phyloP scores from a whole-genome alignment of 2,113 vertebrate genomes.

The Elgaria multicarinata region DNA sequence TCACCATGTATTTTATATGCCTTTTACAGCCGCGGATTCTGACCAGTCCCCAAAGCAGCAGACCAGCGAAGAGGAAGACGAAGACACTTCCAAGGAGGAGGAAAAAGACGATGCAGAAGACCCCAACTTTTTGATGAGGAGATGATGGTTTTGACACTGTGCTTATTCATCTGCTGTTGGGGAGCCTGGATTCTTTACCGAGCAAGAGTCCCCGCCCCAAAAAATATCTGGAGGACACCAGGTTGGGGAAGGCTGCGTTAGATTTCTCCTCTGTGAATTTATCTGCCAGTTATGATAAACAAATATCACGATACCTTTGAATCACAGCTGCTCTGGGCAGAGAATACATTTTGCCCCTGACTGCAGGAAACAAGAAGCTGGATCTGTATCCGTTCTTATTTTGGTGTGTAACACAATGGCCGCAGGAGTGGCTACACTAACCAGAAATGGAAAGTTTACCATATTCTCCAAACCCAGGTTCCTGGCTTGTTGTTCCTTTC shows the following conservation, averaged over 20 bases:
- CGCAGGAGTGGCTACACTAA: background rate
- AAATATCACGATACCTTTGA: background rate
- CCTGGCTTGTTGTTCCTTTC: too few species aligned
- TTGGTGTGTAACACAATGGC: background rate
- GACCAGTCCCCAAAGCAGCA: slow-evolving; percentile 65
- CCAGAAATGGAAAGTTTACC: too few species aligned
- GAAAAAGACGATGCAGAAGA: slow-evolving; percentile 75
- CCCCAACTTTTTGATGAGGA: slow-evolving; percentile 75
- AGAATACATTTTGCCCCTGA: too few species aligned
- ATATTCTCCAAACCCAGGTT: too few species aligned
- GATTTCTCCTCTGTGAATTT: background rate
- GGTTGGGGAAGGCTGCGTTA: too few species aligned
- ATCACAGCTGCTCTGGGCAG: background rate
- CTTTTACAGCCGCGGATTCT: slow-evolving; percentile 59
- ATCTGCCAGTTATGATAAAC: background rate
- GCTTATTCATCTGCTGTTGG: slow-evolving; percentile 47
- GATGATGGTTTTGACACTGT: slow-evolving; percentile 55
- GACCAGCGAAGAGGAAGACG: slow-evolving; percentile 74
- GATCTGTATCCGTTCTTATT: background rate
- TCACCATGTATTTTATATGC: background rate
- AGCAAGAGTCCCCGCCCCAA: slow-evolving; percentile 44
- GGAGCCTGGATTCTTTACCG: slow-evolving; percentile 48
- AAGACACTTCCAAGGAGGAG: slow-evolving; percentile 74
- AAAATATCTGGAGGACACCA: too few species aligned
- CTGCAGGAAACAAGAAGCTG: too few species aligned